Evolutionary conservation across 2,113 vertebrate species (phyloP), one percentile per base, ranked within the genome.

Genomic region (Prunella fulvescens): DNA sequence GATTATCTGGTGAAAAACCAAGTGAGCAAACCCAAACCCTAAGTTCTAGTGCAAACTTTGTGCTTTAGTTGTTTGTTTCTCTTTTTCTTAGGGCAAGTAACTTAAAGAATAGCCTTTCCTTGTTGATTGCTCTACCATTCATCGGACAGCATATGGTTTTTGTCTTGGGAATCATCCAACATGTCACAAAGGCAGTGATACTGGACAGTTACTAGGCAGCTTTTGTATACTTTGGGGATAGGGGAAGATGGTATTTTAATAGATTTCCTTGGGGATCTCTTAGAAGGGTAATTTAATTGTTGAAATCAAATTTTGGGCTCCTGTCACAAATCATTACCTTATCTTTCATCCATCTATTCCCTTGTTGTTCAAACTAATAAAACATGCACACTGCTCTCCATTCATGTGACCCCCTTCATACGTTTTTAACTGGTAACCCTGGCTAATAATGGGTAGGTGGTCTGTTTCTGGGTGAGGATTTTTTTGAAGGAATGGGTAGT

Each of bases 241-340:
- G 86, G 81, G 93, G 91, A 88, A 96, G 94, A 97, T 93, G 83
- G 95, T 91, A 98, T 97, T 97, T 97, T 95, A 98, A 97, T 93
- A 96, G 96, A 97, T 98, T 98, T 98, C 98, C 98, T 97, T 96
- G 95, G 98, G 97, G 97, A 96, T 97, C 96, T 98, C 97, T 95
- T 93, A 96, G 97, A 95, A 93, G 96, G 84, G 72, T 98, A 98
- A 98, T 98, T 97, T 93, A 97, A 98, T 98, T 98, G 91, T 93
- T 97, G 60, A 98, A 98, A 98, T 98, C 97, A 97, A 96, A 98
- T 98, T 98, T 98, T 95, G 95, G 97, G 64, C 92, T 96, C 88
- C 93, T 97, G 97, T 97, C 98, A 98, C 98, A 98, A 98, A 97
- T 98, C 97, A 98, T 98, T 98, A 98, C 97, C 96, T 98, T 98